These are phyloP conservation scores for Orthonyx spaldingii DNA, from an alignment of 2,113 vertebrate genomes.

Conservation along the genomic window DNA sequence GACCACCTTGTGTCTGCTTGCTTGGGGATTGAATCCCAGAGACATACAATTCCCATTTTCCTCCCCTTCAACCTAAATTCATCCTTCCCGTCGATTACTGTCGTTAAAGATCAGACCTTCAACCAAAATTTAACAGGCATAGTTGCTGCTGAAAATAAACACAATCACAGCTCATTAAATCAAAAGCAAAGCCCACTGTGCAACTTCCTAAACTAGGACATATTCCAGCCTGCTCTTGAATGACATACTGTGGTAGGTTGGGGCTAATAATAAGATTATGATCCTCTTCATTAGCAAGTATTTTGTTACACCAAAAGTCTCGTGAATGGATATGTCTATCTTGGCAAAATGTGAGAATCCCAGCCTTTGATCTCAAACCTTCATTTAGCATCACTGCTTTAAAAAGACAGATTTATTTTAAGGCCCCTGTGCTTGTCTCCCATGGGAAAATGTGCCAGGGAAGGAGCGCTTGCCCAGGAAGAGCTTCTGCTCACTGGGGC, in stretches of 20 bases:
- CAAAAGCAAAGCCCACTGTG: constrained; percentile 16
- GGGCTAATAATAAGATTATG: constrained; percentile 57
- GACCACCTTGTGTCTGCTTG: not conserved
- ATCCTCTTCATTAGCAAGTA: constrained; percentile 64
- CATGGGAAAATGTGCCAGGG: not conserved
- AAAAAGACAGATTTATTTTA: constrained; percentile 64
- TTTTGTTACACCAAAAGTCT: constrained; percentile 62
- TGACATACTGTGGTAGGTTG: constrained; percentile 30
- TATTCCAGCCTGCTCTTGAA: not conserved
- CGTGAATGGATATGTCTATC: constrained; percentile 48
- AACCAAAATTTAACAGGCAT: not conserved
- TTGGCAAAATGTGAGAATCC: constrained; percentile 55
- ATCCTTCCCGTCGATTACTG: not conserved
- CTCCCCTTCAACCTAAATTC: not conserved
- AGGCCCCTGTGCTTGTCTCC: not conserved
- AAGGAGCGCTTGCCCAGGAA: not conserved
- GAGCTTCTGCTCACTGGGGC: not conserved
- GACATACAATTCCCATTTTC: not conserved
- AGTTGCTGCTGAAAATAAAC: constrained; percentile 44
- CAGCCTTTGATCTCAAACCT: constrained; percentile 58
- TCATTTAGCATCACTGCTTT: constrained; percentile 21
- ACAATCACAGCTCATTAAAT: constrained; percentile 60
- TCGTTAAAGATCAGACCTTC: not conserved
- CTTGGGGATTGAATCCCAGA: not conserved
- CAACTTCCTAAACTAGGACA: constrained; percentile 60